Percentiles rank a stretch among this genome's conserved stretches.
Evolutionary conservation across 2,888 invertebrate species (phyloP).

Genomic region (Temnothorax unifasciatus): DNA sequence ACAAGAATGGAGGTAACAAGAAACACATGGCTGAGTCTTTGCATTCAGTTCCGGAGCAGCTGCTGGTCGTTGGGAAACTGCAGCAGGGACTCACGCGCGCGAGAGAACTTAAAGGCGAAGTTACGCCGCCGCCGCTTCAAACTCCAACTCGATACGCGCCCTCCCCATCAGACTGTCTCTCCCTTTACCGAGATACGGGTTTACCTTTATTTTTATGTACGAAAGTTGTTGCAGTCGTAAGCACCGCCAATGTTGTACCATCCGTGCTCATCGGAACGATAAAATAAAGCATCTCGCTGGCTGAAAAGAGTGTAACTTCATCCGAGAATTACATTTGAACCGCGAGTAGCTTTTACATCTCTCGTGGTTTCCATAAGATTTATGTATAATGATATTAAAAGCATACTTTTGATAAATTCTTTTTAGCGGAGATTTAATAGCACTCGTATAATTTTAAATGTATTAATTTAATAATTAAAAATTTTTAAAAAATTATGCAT

Average conservation of each 20-base stretch:
- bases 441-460: not conserved
- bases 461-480: not conserved
- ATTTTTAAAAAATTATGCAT: not conserved
- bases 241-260: conserved; percentile 51
- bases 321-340: conserved; percentile 22
- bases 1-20: conserved; percentile 52
- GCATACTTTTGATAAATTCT: not conserved
- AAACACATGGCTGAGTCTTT: conserved; percentile 53
- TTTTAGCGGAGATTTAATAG: not conserved
- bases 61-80: conserved; percentile 60
- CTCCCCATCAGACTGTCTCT: conserved; percentile 18
- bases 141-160: conserved; percentile 71
- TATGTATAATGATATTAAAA: not conserved
- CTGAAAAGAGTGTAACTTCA: conserved; percentile 45
- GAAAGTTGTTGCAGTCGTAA: conserved; percentile 62
- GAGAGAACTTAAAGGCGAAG: conserved; percentile 69
- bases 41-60: conserved; percentile 59
- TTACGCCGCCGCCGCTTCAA: conserved; percentile 66
- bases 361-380: not conserved
- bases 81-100: conserved; percentile 49
- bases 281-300: conserved; percentile 46
- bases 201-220: conserved; percentile 78
- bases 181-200: conserved; percentile 66
- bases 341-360: conserved; percentile 6
- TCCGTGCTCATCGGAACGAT: conserved; percentile 46